Conservation (phyloP, 2,888 invertebrate genomes). For the Xylophagus ater region DNA sequence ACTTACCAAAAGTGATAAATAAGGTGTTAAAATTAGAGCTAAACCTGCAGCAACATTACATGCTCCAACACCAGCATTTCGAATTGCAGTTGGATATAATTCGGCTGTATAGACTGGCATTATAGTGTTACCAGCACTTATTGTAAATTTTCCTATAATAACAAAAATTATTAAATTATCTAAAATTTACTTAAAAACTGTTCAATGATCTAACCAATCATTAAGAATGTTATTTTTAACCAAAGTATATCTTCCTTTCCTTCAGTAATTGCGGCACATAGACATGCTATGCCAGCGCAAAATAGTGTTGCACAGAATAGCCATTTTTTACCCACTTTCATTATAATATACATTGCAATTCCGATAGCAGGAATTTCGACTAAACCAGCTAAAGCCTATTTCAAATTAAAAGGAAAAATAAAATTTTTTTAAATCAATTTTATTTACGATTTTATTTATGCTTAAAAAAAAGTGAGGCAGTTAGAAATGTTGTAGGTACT, state of each 20-base stretch:
- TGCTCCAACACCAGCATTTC: conserved; percentile 60
- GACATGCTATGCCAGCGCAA: conserved; percentile 57
- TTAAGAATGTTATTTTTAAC: conserved; percentile 60
- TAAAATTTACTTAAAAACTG: conserved; percentile 12
- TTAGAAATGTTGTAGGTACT: too few species aligned
- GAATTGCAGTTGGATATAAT: conserved; percentile 57
- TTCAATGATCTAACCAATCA: too few species aligned
- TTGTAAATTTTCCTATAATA: conserved; percentile 51
- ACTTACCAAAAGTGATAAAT: conserved; percentile 64
- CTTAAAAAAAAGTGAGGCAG: too few species aligned
- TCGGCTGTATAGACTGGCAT: conserved; percentile 67
- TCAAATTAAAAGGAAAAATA: background rate
- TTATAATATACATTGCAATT: conserved; percentile 61
- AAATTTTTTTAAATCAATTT: too few species aligned
- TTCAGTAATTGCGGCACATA: conserved; percentile 48
- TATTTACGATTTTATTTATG: too few species aligned
- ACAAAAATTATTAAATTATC: background rate
- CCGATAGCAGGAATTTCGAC: conserved; percentile 71
- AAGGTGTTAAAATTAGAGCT: conserved; percentile 62
- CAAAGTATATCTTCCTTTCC: conserved; percentile 47
- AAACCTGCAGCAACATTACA: conserved; percentile 66
- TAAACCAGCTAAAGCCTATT: conserved; percentile 51
- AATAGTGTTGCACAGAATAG: conserved; percentile 59
- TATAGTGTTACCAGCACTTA: conserved; percentile 67
- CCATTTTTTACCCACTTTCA: conserved; percentile 61